These are phyloP conservation scores for Egretta garzetta DNA, from an alignment of 2,113 vertebrate genomes.

Conservation along the genomic window DNA sequence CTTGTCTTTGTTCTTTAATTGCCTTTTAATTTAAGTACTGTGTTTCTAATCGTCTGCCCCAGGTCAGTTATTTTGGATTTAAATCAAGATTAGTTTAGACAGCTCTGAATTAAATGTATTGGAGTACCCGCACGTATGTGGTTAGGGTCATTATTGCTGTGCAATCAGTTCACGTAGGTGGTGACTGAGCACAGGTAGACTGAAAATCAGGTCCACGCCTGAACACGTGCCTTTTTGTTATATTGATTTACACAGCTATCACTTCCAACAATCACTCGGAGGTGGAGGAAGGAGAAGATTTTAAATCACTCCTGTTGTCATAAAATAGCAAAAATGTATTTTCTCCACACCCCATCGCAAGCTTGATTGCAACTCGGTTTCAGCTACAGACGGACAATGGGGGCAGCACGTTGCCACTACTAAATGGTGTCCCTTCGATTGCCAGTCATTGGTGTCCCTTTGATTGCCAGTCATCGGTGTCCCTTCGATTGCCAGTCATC, in stretches of 20 bases:
- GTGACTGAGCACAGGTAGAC: background rate
- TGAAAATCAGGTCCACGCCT: background rate
- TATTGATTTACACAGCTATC: background rate
- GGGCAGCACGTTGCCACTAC: background rate
- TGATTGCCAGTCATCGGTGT: too few relatives aligned
- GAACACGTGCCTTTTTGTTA: background rate
- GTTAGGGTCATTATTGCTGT: background rate
- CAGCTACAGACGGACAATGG: background rate
- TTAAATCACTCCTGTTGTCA: background rate
- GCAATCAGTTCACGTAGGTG: background rate
- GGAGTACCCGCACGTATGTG: accelerated
- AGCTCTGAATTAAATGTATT: background rate
- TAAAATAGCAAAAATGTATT: background rate
- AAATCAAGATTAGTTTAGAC: background rate
- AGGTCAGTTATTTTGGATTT: background rate
- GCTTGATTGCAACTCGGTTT: background rate
- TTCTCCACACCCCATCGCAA: background rate
- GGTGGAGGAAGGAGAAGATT: background rate
- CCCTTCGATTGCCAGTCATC: background rate
- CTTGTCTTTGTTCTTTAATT: background rate
- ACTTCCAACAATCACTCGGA: background rate
- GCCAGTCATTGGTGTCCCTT: too few relatives aligned
- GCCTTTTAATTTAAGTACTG: background rate
- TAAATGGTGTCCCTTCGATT: background rate
- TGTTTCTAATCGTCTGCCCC: background rate